phyloP scores from a whole-genome alignment of 2,888 invertebrate genomes.

The Linnaemya tessellans region DNA sequence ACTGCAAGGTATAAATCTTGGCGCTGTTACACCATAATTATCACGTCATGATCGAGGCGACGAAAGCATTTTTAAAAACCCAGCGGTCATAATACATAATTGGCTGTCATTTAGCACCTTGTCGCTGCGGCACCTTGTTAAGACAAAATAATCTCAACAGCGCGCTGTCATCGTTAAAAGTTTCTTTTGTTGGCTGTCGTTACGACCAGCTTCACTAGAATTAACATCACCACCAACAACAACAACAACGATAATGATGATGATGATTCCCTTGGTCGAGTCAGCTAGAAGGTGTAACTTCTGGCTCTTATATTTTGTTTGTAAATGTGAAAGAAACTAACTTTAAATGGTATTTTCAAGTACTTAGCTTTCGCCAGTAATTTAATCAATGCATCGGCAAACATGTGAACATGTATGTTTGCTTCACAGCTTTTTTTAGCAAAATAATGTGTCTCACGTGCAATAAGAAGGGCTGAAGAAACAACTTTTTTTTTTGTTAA shows the following conservation, averaged over 20 bases:
- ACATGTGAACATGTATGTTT: conserved; percentile 50
- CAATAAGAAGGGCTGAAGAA: conserved; percentile 40
- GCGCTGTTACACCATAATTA: conserved; percentile 79
- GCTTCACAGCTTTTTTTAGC: conserved; percentile 32
- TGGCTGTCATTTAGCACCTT: conserved; percentile 81
- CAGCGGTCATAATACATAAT: conserved; percentile 75
- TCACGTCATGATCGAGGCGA: conserved; percentile 78
- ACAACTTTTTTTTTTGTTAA: conserved; percentile 49
- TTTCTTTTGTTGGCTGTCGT: conserved; percentile 26
- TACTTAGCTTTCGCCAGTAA: conserved; percentile 68
- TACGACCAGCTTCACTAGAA: conserved; percentile 63
- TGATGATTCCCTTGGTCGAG: conserved; percentile 25
- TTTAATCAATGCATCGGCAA: conserved; percentile 62
- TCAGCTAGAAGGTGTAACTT: conserved; percentile 56
- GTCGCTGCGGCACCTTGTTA: conserved; percentile 82
- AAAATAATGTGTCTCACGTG: conserved; percentile 35
- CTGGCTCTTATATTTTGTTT: conserved; percentile 43
- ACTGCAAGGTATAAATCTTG: conserved; percentile 77
- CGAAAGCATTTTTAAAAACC: conserved; percentile 67
- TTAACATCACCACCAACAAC: conserved; percentile 47
- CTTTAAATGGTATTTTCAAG: conserved; percentile 36
- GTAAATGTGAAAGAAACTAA: conserved; percentile 50
- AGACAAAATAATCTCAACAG: conserved; percentile 58
- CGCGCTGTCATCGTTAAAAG: conserved; percentile 36
- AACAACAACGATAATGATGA: background rate